These are phyloP conservation scores for Irena cyanogastra DNA, from an alignment of 2,113 vertebrate species.

Conservation along the genomic window DNA sequence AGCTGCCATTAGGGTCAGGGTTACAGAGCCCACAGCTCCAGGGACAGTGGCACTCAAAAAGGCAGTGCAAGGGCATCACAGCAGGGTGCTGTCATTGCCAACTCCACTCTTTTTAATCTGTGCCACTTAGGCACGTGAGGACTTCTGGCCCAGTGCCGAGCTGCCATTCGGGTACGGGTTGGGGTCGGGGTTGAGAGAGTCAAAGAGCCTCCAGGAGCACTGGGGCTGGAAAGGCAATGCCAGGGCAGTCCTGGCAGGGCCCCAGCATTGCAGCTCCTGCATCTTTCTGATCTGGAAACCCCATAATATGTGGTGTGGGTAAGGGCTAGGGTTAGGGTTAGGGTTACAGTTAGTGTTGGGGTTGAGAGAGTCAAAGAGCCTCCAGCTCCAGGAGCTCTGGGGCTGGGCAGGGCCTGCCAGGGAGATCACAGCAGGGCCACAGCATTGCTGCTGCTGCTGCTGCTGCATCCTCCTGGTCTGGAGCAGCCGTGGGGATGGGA, in stretches of 20 bases:
- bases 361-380: too few relatives aligned
- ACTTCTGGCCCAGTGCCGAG: not conserved
- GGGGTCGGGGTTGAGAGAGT: not conserved
- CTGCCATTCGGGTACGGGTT: not conserved
- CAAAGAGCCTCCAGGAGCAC: not conserved
- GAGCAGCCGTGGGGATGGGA: not conserved
- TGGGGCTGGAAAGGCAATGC: not conserved
- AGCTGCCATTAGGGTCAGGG: not conserved
- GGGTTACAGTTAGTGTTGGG: not conserved
- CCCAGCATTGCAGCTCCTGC: not conserved
- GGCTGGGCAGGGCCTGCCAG: not conserved
- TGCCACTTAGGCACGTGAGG: not conserved
- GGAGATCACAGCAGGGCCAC: rapidly evolving
- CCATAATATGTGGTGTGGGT: not conserved
- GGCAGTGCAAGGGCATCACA: not conserved
- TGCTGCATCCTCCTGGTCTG: not conserved
- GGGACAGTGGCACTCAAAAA: not conserved
- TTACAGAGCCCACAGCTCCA: not conserved
- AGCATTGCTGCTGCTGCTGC: not conserved
- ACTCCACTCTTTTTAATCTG: not conserved
- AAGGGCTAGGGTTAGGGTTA: too few relatives aligned
- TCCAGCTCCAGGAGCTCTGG: not conserved
- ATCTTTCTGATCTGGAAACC: not conserved
- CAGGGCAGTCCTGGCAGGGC: not conserved
- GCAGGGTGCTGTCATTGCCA: not conserved